These are phyloP conservation scores for Mionectes olivaceus DNA, from an alignment of 2,797 vertebrate species.

Conservation along the genomic window DNA sequence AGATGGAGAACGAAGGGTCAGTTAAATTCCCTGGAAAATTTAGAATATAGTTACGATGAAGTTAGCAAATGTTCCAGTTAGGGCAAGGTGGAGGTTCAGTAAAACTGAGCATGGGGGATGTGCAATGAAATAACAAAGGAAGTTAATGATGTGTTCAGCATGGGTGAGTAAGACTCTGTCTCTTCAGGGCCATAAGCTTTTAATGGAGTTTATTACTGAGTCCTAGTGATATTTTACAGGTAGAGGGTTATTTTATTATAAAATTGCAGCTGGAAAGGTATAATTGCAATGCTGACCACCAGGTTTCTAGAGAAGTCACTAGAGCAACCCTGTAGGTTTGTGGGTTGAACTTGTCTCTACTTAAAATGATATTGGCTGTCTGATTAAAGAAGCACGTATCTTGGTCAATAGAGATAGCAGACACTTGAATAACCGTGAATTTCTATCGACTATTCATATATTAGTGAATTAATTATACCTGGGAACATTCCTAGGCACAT, in stretches of 20 bases:
- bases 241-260: neutral
- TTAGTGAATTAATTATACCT: neutral
- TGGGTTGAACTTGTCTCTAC: neutral
- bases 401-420: neutral
- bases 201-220: neutral
- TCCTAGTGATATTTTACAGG: neutral
- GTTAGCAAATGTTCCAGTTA: neutral
- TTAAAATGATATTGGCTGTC: neutral
- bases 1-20: neutral
- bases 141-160: neutral
- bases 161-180: neutral
- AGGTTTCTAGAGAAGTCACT: neutral
- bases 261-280: neutral
- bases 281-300: neutral
- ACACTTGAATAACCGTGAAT: neutral
- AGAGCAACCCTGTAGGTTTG: neutral
- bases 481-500: neutral
- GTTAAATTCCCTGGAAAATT: neutral
- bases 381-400: neutral
- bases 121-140: neutral
- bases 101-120: neutral
- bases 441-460: neutral
- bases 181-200: neutral
- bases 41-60: neutral
- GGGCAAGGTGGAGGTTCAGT: neutral